phyloP scores from a whole-genome alignment of 2,113 vertebrate species.

The Zosterops japonicus region DNA sequence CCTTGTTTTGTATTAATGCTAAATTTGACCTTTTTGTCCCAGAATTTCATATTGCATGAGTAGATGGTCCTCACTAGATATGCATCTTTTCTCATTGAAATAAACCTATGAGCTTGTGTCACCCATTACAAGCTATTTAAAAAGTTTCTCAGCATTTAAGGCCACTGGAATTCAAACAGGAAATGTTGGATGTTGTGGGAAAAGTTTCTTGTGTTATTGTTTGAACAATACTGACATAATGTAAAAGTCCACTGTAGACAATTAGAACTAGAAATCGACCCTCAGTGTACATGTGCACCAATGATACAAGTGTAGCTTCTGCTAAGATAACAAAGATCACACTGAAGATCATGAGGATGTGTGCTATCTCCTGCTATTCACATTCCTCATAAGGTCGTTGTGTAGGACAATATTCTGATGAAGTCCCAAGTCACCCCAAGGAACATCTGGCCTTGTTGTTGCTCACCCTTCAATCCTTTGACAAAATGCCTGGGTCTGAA shows the following conservation, averaged over 20 bases:
- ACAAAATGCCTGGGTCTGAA: background rate
- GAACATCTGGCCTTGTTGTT: background rate
- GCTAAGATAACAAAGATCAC: background rate
- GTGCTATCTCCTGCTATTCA: background rate
- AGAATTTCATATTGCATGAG: background rate
- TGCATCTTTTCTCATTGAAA: constrained; percentile 12
- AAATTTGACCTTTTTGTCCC: background rate
- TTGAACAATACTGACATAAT: background rate
- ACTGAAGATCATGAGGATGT: background rate
- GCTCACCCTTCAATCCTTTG: background rate
- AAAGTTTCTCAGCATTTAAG: constrained; percentile 15
- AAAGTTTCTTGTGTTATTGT: constrained; percentile 30
- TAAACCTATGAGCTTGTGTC: background rate
- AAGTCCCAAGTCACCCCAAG: background rate
- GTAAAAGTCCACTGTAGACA: background rate
- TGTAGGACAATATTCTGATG: background rate
- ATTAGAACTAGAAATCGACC: background rate
- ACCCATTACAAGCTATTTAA: constrained; percentile 38
- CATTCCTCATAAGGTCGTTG: background rate
- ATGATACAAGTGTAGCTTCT: background rate
- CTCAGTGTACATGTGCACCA: background rate
- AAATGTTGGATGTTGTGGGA: constrained; percentile 54
- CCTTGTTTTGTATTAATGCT: background rate
- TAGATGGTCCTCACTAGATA: background rate
- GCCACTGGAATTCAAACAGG: constrained; percentile 48